phyloP scores from a whole-genome alignment of 2,888 invertebrate species.

The Malacosoma neustria region DNA sequence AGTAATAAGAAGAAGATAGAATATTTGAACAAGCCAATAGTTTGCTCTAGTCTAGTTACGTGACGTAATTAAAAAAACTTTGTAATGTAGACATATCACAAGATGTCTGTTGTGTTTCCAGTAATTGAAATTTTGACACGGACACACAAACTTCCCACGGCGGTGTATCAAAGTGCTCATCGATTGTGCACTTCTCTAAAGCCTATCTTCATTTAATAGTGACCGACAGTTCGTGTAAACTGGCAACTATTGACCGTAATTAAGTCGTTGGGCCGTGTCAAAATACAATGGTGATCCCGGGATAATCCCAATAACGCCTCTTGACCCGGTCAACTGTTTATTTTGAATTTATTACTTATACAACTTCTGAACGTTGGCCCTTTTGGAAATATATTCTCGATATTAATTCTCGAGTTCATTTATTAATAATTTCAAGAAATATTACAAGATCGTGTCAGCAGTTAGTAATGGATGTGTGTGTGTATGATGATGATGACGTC shows the following conservation, averaged over 20 bases:
- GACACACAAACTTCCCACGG: neutral
- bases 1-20: no score
- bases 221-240: neutral
- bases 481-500: no score
- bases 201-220: neutral
- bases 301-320: constrained; percentile 70
- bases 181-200: neutral
- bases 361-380: neutral
- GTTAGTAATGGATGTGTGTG: no score
- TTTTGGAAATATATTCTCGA: no score
- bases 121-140: constrained; percentile 17
- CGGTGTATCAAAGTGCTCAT: neutral
- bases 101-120: constrained; percentile 5
- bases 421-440: no score
- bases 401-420: no score
- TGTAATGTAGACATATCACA: constrained; percentile 18
- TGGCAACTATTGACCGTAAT: constrained; percentile 61
- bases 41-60: no score
- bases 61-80: no score
- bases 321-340: constrained; percentile 36
- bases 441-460: no score
- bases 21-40: no score
- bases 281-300: constrained; percentile 57
- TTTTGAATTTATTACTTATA: constrained; percentile 19
- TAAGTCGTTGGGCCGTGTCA: constrained; percentile 56